Percentiles rank a stretch among this genome's conserved stretches.
phyloP scores from a whole-genome alignment of 1,140 invertebrate genomes.

The Triops longicaudatus region DNA sequence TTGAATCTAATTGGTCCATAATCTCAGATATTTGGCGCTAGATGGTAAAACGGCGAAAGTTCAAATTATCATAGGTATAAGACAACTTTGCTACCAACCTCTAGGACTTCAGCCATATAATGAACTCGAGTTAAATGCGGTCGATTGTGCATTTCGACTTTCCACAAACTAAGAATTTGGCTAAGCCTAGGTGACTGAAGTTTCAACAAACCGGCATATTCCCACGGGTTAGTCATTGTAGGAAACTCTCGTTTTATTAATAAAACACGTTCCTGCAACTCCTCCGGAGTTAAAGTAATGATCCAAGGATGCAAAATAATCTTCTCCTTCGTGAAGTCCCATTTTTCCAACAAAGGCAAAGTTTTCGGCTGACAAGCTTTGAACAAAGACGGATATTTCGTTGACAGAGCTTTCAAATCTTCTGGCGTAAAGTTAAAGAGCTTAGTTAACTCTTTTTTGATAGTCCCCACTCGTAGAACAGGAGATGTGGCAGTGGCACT shows the following conservation, averaged over 20 bases:
- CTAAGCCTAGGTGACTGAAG: background rate
- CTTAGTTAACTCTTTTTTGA: background rate
- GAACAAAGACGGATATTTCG: background rate
- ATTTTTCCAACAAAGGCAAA: background rate
- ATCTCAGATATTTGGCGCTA: background rate
- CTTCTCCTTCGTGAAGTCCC: background rate
- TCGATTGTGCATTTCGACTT: background rate
- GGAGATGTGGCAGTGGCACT: background rate
- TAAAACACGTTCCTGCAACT: background rate
- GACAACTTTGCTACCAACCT: background rate
- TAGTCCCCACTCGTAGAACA: background rate
- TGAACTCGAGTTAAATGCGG: background rate
- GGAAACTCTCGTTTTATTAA: background rate
- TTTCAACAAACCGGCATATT: background rate
- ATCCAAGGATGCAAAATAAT: background rate
- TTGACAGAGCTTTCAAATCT: background rate
- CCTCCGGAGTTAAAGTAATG: background rate
- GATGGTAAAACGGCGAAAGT: background rate
- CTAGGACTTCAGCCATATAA: background rate
- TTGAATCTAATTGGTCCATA: background rate
- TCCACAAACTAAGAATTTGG: background rate
- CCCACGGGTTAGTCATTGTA: background rate
- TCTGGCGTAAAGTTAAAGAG: background rate
- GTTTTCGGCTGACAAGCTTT: background rate
- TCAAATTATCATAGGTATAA: background rate